Base-by-base conservation (phyloP, 2,113 vertebrate species). In the Synchiropus splendidus region DNA sequence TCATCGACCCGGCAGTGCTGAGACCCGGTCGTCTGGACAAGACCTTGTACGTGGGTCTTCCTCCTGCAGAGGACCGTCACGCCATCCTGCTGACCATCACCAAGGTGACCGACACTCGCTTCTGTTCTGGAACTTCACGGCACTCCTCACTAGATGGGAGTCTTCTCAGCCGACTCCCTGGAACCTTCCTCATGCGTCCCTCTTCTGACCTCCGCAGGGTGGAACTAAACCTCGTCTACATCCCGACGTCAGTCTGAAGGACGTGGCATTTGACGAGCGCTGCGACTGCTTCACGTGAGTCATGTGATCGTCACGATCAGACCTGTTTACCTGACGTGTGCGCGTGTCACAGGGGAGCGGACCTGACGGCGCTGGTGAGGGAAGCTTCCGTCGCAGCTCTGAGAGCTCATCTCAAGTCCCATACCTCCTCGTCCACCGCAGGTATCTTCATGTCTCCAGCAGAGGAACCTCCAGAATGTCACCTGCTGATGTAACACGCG, bases 11-110 rank as follows among this genome's bases (percentile, higher is more conserved):
- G 9, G 95, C 94, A 6, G 72, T 99, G 21, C 82, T 99, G 41
- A 88, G 92, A 31, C 95, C 93, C 0, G 95, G 95, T 0, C 91
- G 95, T 10, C 77, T 99, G 12, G 93, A 99, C 68, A 98, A 92
- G 72, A 96, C 89, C 1, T 79, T 98, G 10, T 98, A 92, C 3
- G 92, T 99, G 45, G 93, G 94, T 34, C 83, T 99, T 49, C 95
- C 95, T 0, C 87, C 88, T 8, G 76, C 91, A n/a, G 62, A 61
- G 13, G 93, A 96, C 68, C 85, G 95, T 11, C 78, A 88, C 1
- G 90, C 89, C 66, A 97, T 99, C 67, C 80, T 98, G 42, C 82
- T 87, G 51, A 97, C 94, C 1, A 87, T 98, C 39, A 97, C 95
- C 13, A 92, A 90, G 84, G 94, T 98, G 32, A 27, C 21, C 21